These are phyloP conservation scores for Cataglyphis cursor DNA, from an alignment of 2,888 invertebrate species.

Conservation along the genomic window DNA sequence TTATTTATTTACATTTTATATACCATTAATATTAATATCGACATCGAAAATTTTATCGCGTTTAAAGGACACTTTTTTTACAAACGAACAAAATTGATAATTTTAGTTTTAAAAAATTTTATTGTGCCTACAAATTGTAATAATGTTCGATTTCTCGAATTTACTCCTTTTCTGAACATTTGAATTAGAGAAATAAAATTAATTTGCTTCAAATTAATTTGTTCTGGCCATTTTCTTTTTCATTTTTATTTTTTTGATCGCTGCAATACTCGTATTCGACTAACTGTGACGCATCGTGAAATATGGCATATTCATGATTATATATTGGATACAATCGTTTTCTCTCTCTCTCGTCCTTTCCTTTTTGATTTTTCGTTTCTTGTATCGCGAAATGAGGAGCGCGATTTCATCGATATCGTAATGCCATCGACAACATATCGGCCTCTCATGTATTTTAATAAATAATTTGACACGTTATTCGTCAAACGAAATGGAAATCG, in stretches of 20 bases:
- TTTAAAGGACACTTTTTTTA: neutral
- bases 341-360: neutral
- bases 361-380: constrained; percentile 8
- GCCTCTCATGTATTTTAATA: constrained; percentile 59
- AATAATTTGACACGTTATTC: constrained; percentile 73
- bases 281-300: neutral
- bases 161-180: too few relatives aligned
- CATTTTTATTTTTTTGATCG: neutral
- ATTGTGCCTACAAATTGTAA: neutral
- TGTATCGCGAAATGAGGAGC: neutral
- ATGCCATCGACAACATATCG: neutral
- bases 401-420: constrained; percentile 15
- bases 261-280: neutral
- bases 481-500: constrained; percentile 75
- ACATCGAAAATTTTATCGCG: neutral
- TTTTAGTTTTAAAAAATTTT: neutral
- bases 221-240: neutral
- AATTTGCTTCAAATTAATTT: neutral
- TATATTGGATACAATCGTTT: neutral
- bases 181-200: too few relatives aligned
- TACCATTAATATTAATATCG: neutral
- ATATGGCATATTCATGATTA: neutral
- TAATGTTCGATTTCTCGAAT: too few relatives aligned
- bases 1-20: neutral
- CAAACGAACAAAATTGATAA: neutral